Percentiles rank a stretch among this genome's conserved stretches.
Evolutionary conservation across 2,888 invertebrate species (phyloP).

Genomic region (Rhaphigaster nebulosa): DNA sequence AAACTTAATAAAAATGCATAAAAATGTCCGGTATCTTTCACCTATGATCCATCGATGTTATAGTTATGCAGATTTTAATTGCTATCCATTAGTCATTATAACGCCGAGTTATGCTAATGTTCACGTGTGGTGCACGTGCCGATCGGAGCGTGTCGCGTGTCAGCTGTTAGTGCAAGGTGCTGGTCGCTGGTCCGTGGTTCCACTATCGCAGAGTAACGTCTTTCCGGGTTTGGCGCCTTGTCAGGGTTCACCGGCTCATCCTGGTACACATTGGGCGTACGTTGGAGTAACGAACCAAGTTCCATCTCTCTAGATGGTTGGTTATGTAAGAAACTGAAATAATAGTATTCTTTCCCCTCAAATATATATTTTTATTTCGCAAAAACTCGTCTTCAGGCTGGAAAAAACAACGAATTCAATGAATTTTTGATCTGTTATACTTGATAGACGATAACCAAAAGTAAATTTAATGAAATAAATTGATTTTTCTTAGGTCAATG

Average conservation of each 20-base stretch:
- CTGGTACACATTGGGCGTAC: not conserved
- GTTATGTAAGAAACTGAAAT: not conserved
- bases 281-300: not conserved
- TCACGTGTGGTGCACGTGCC: conserved; percentile 52
- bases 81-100: conserved; percentile 23
- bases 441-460: too few relatives aligned
- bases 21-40: conserved; percentile 9
- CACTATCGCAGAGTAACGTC: conserved; percentile 52
- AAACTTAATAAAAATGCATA: conserved; percentile 43
- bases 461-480: too few relatives aligned
- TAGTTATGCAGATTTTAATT: conserved; percentile 53
- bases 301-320: not conserved
- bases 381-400: too few relatives aligned
- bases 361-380: too few relatives aligned
- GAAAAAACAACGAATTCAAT: too few relatives aligned
- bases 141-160: conserved; percentile 47
- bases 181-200: conserved; percentile 53
- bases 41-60: conserved; percentile 41
- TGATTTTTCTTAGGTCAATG: too few relatives aligned
- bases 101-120: conserved; percentile 49
- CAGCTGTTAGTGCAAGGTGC: conserved; percentile 54
- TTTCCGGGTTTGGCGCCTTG: conserved; percentile 50
- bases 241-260: conserved; percentile 45
- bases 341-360: too few relatives aligned
- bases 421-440: too few relatives aligned